phyloP scores from a whole-genome alignment of 2,113 vertebrate genomes.

The Fulica atra region DNA sequence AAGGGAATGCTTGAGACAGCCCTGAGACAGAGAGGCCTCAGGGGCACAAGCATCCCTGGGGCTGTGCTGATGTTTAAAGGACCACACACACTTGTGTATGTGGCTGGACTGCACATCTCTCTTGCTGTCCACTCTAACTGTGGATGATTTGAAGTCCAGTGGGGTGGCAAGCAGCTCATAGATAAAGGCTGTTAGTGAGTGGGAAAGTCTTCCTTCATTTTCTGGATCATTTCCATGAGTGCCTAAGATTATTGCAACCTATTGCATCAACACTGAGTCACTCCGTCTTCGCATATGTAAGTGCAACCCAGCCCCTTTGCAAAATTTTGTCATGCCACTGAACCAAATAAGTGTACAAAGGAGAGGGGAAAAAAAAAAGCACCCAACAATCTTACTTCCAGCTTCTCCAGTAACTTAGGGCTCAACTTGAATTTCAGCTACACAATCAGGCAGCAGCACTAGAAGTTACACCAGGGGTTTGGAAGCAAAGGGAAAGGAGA shows the following conservation, averaged over 20 bases:
- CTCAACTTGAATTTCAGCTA: slow-evolving; percentile 48
- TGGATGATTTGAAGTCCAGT: background rate
- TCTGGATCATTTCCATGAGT: background rate
- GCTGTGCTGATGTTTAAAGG: background rate
- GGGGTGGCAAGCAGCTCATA: background rate
- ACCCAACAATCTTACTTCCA: background rate
- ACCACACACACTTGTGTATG: background rate
- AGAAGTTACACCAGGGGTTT: background rate
- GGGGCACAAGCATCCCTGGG: background rate
- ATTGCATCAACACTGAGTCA: background rate
- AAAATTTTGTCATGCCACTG: background rate
- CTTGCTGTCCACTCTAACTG: background rate
- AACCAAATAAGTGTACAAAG: background rate
- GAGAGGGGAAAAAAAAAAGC: background rate
- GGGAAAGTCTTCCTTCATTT: background rate
- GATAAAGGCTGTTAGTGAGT: background rate
- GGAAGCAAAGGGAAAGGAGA: background rate
- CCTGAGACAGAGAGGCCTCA: background rate
- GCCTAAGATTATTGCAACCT: background rate
- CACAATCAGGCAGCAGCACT: background rate
- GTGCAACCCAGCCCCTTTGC: background rate
- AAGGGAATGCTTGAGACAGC: background rate
- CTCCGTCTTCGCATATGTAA: background rate
- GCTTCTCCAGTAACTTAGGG: slow-evolving; percentile 25
- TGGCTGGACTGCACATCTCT: background rate